phyloP scores from a whole-genome alignment of 35 echinoderm and acorn worm genomes.

The Apostichopus japonicus region DNA sequence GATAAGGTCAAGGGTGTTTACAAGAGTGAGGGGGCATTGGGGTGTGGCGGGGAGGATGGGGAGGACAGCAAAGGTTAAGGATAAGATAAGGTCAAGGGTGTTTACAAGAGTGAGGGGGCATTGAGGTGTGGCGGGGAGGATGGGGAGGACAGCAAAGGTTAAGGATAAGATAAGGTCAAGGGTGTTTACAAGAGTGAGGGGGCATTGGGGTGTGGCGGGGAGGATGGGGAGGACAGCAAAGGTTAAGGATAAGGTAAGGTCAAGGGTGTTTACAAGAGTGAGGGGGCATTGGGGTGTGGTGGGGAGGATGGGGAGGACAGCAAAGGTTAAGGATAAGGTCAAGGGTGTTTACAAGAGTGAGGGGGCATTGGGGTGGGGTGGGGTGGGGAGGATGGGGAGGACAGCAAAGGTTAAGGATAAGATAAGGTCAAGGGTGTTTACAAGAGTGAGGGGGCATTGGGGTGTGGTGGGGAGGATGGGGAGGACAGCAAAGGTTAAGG shows the following conservation, averaged over 20 bases:
- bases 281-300: too few species aligned
- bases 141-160: constrained; percentile 57
- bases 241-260: background rate
- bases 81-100: background rate
- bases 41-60: too few species aligned
- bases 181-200: background rate
- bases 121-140: too few species aligned
- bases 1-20: background rate
- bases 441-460: too few species aligned
- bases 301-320: background rate
- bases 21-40: too few species aligned
- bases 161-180: constrained; percentile 34
- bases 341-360: background rate
- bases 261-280: background rate
- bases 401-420: too few species aligned
- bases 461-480: too few species aligned
- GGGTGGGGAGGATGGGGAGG: too few species aligned
- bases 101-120: background rate
- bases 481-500: constrained; percentile 73
- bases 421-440: background rate
- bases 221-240: too few species aligned
- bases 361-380: too few species aligned
- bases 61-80: too few species aligned
- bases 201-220: too few species aligned
- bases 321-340: constrained; percentile 65